Evolutionary conservation across 2,888 invertebrate species (phyloP).

Genomic region (Chymomyza procnemis): DNA sequence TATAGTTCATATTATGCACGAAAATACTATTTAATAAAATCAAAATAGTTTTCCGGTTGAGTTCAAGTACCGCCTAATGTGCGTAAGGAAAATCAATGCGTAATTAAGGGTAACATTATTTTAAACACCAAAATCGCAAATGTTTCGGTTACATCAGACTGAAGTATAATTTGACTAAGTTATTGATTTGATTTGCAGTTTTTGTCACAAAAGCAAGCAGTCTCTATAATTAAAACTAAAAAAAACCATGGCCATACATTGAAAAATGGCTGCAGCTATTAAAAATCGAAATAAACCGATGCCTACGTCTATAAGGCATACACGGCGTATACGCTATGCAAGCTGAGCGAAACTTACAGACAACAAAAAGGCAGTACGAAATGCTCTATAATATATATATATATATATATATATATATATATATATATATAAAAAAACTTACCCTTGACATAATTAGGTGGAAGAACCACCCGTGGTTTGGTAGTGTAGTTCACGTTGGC

Average conservation of each 20-base stretch:
- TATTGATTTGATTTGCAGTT: background rate
- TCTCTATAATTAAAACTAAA: background rate
- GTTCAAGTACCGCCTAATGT: background rate
- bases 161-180: background rate
- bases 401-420: background rate
- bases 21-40: background rate
- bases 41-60: background rate
- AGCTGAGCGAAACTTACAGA: background rate
- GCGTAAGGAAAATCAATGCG: background rate
- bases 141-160: background rate
- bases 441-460: slow-evolving; percentile 89
- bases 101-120: background rate
- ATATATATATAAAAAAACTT: slow-evolving; percentile 51
- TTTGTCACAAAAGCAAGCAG: background rate
- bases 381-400: background rate
- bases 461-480: slow-evolving; percentile 84
- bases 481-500: slow-evolving; percentile 82
- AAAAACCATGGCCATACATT: background rate
- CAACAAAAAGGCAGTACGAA: background rate
- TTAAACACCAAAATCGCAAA: background rate
- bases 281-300: background rate
- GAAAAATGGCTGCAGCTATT: background rate
- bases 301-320: background rate
- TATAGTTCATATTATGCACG: background rate
- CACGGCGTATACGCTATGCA: too few species aligned